A percentile compares a stretch with the other conserved stretches of the same genome.
phyloP scores from a whole-genome alignment of 35 echinoderm and acorn worm genomes.

The Diadema setosum region DNA sequence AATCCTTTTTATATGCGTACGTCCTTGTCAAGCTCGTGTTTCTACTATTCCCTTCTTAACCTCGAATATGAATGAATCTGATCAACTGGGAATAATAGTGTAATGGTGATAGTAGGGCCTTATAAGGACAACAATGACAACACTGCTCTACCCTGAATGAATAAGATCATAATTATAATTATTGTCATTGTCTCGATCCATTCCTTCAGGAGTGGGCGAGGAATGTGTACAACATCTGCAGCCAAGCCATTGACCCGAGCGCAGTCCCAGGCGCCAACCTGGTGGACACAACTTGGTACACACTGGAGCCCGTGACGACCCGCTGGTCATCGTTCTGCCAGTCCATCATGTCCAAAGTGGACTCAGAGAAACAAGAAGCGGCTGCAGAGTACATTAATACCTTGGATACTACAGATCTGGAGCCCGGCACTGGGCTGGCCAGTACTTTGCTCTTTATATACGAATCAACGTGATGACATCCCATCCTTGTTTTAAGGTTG shows the following conservation, averaged over 20 bases:
- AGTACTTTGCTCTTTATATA: constrained; percentile 90
- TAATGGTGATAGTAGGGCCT: no score
- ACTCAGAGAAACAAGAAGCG: neutral
- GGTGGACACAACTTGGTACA: constrained; percentile 45
- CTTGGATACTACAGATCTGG: constrained; percentile 49
- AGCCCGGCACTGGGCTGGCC: constrained; percentile 73
- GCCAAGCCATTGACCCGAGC: constrained; percentile 65
- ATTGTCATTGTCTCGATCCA: no score
- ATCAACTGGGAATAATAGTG: no score
- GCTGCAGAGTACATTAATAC: constrained; percentile 39
- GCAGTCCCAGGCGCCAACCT: constrained; percentile 59
- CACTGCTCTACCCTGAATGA: neutral
- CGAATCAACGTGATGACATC: constrained; percentile 62
- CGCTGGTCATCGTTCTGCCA: constrained; percentile 71
- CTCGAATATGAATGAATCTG: no score
- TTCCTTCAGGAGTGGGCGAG: constrained; percentile 79
- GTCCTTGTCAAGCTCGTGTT: no score
- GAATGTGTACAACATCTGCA: constrained; percentile 69
- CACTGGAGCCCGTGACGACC: constrained; percentile 55
- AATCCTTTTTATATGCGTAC: no score
- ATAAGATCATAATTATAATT: no score
- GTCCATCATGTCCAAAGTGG: constrained; percentile 45
- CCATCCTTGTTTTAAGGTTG: no score
- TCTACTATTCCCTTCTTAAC: no score
- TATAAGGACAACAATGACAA: no score